phyloP scores from a whole-genome alignment of 2,113 vertebrate genomes.

The Psephotus haematonotus region DNA sequence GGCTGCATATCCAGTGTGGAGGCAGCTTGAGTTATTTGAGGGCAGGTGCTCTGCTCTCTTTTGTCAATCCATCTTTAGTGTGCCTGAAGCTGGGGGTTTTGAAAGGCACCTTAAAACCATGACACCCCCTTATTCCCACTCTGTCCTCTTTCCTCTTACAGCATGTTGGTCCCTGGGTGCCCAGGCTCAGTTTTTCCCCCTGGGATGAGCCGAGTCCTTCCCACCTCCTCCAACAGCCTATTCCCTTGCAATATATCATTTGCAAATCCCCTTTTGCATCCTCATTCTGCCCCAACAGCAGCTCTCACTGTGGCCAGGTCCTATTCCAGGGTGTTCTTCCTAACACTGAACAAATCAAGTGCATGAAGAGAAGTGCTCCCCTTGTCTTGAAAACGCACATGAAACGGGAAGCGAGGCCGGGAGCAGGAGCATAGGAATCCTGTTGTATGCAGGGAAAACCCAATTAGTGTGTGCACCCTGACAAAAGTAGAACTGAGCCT shows the following conservation, averaged over 20 bases:
- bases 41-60: neutral
- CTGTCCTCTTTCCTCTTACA: neutral
- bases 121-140: neutral
- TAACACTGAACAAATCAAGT: neutral
- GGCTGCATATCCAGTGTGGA: neutral
- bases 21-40: neutral
- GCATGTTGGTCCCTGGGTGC: rapidly evolving
- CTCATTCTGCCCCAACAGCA: neutral
- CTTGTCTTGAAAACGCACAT: neutral
- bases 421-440: neutral
- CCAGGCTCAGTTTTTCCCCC: neutral
- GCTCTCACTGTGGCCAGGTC: rapidly evolving
- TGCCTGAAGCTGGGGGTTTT: neutral
- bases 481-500: neutral
- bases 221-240: neutral
- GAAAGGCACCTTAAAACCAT: neutral
- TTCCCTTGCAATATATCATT: rapidly evolving
- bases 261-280: neutral
- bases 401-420: neutral
- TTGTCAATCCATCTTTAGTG: neutral
- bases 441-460: neutral
- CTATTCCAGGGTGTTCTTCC: neutral
- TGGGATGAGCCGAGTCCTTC: neutral
- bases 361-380: rapidly evolving
- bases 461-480: neutral